phyloP scores from a whole-genome alignment of 1,140 invertebrate species.

The Papilio polytes region DNA sequence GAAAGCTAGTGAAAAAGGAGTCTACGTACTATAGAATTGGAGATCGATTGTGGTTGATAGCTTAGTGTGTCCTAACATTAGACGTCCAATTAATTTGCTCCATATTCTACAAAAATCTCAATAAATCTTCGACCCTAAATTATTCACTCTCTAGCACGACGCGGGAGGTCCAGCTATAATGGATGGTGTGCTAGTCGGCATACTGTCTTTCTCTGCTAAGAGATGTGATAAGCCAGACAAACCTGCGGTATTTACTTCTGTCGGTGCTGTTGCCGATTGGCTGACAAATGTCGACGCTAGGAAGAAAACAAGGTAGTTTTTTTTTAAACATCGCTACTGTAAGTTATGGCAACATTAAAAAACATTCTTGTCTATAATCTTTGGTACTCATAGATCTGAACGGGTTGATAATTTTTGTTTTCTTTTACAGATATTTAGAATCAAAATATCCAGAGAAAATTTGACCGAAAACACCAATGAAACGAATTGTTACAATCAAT shows the following conservation, averaged over 20 bases:
- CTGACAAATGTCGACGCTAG: constrained; percentile 54
- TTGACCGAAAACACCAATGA: constrained; percentile 52
- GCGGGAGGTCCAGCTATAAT: constrained; percentile 71
- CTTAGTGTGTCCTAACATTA: too few species aligned
- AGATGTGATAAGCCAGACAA: constrained; percentile 68
- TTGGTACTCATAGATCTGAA: not conserved
- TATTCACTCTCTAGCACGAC: constrained; percentile 57
- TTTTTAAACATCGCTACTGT: not conserved
- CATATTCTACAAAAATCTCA: too few species aligned
- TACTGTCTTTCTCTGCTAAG: constrained; percentile 70
- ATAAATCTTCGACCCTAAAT: not conserved
- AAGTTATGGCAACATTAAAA: not conserved
- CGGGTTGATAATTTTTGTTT: constrained; percentile 30
- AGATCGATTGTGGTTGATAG: too few species aligned
- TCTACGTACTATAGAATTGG: too few species aligned
- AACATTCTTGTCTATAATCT: too few species aligned
- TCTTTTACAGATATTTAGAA: constrained; percentile 55
- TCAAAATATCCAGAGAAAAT: constrained; percentile 47
- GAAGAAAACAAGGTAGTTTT: constrained; percentile 43
- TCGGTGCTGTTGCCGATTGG: constrained; percentile 59
- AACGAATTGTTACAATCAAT: constrained; percentile 65
- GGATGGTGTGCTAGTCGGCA: constrained; percentile 60
- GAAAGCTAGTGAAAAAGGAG: too few species aligned
- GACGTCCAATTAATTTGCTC: too few species aligned
- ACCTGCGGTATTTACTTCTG: constrained; percentile 69